phyloP scores from a whole-genome alignment of 2,888 invertebrate species.

The Drosophila affinis region DNA sequence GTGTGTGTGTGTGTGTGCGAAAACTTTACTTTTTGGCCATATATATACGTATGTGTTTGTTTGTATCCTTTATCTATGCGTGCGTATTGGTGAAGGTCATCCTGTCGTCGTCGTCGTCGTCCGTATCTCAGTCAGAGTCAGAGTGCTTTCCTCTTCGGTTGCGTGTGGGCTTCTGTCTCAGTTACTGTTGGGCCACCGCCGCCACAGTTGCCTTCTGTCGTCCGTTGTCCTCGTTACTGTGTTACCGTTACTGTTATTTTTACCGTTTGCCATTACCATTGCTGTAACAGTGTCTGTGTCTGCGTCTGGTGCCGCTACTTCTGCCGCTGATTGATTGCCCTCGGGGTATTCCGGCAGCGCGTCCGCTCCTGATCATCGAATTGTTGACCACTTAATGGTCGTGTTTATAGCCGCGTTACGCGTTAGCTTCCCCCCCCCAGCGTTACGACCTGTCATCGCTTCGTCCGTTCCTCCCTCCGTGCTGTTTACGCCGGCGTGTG shows the following conservation, averaged over 20 bases:
- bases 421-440: slow-evolving; percentile 16
- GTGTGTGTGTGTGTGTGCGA: slow-evolving; percentile 47
- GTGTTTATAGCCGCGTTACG: slow-evolving; percentile 42
- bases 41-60: slow-evolving; percentile 32
- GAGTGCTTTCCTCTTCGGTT: slow-evolving; percentile 50
- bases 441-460: slow-evolving; percentile 43
- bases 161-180: slow-evolving; percentile 5
- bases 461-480: slow-evolving; percentile 7
- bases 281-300: slow-evolving; percentile 4
- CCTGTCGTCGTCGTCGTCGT: slow-evolving; percentile 66
- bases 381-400: slow-evolving; percentile 59
- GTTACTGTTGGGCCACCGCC: neutral
- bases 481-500: slow-evolving; percentile 3
- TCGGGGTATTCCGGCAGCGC: slow-evolving; percentile 42
- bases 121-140: slow-evolving; percentile 14
- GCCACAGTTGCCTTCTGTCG: slow-evolving; percentile 6
- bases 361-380: slow-evolving; percentile 48
- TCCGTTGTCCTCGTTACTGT: slow-evolving; percentile 16
- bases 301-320: slow-evolving; percentile 2
- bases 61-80: slow-evolving; percentile 56
- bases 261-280: neutral
- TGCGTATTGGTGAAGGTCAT: slow-evolving; percentile 81
- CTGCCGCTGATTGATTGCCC: slow-evolving; percentile 65
- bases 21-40: slow-evolving; percentile 66
- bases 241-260: slow-evolving; percentile 19